These are phyloP conservation scores for Falco columbarius DNA, from an alignment of 2,797 vertebrate species.

Conservation along the genomic window DNA sequence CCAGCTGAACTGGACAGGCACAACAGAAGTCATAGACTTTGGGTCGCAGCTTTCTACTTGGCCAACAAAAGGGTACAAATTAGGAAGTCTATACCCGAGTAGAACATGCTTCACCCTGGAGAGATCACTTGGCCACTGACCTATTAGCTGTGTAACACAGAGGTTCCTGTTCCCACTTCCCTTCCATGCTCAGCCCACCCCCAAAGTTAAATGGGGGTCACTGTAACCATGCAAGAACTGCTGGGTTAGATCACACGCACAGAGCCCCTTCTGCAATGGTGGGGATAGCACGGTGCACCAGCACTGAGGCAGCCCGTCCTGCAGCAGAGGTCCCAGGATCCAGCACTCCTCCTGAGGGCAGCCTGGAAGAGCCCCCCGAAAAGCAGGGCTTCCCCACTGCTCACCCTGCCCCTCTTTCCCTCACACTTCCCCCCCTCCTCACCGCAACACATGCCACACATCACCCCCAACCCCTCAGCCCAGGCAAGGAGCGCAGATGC, in stretches of 20 bases:
- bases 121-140: not conserved
- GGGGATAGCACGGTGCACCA: not conserved
- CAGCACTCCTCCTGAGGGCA: not conserved
- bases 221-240: not conserved
- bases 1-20: not conserved
- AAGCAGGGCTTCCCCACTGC: not conserved
- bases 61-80: not conserved
- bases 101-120: not conserved
- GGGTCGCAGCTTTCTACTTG: not conserved
- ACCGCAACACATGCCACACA: not conserved
- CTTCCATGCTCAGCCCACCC: not conserved
- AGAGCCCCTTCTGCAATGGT: not conserved
- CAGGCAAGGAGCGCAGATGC: not conserved
- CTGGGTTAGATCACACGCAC: not conserved
- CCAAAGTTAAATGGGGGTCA: not conserved
- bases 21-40: not conserved
- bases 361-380: not conserved
- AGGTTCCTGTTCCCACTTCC: not conserved
- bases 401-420: not conserved
- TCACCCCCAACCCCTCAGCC: not conserved
- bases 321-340: not conserved
- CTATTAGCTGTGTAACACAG: not conserved
- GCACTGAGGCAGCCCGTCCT: not conserved
- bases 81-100: not conserved
- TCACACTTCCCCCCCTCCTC: not conserved